phyloP scores from a whole-genome alignment of 53 echinoderm and acorn worm genomes.

The Arbacia lixula region DNA sequence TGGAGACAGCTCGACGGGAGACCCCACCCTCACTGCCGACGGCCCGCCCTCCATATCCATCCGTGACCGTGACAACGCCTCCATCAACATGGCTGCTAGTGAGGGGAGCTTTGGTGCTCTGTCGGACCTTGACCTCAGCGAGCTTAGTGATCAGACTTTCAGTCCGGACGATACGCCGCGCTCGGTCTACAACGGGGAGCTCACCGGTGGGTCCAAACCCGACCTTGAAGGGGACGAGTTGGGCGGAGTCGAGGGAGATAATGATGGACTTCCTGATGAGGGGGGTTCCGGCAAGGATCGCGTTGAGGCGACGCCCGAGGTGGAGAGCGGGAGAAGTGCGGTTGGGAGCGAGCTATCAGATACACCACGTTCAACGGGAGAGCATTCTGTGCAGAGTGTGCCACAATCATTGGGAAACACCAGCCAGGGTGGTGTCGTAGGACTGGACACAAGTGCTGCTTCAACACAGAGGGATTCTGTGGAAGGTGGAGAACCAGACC shows the following conservation, averaged over 20 bases:
- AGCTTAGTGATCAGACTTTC: slow-evolving; percentile 49
- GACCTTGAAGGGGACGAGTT: slow-evolving; percentile 1
- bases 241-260: neutral
- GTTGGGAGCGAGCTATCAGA: neutral
- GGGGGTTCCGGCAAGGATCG: neutral
- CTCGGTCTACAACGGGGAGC: slow-evolving; percentile 21
- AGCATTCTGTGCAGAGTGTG: neutral
- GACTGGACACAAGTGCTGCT: neutral
- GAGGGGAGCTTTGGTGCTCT: slow-evolving; percentile 57
- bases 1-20: slow-evolving; percentile 58
- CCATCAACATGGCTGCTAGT: slow-evolving; percentile 59
- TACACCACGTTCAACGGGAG: neutral
- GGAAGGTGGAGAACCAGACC: neutral
- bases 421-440: neutral
- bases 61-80: slow-evolving; percentile 52
- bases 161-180: slow-evolving; percentile 52
- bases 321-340: slow-evolving; percentile 3
- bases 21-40: slow-evolving; percentile 11
- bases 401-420: neutral
- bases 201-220: neutral
- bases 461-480: neutral
- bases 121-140: slow-evolving; percentile 47
- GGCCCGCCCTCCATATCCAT: slow-evolving; percentile 4
- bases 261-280: neutral
- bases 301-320: neutral